Evolutionary conservation across 1,140 invertebrate genomes (phyloP).

Genomic region (Xylocopa sonorina): DNA sequence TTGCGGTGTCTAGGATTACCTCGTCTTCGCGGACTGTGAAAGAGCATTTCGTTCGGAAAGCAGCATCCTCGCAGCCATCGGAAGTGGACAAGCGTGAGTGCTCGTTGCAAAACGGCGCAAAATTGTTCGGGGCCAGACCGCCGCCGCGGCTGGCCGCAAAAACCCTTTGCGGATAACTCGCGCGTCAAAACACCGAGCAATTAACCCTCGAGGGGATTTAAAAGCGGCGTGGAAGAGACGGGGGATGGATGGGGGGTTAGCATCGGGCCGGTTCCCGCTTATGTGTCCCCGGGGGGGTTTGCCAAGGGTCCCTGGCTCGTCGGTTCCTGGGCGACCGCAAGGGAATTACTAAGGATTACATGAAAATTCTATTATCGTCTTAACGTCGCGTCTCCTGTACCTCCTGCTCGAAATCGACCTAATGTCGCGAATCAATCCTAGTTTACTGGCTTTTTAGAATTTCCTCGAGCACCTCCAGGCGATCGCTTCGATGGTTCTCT

Average conservation of each 20-base stretch:
- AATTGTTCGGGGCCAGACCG: constrained; percentile 51
- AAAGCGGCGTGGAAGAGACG: constrained; percentile 51
- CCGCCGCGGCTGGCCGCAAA: constrained; percentile 54
- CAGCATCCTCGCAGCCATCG: too few relatives aligned
- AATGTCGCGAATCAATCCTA: constrained; percentile 68
- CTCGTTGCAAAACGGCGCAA: constrained; percentile 45
- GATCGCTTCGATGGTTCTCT: too few relatives aligned
- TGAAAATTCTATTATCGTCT: constrained; percentile 82
- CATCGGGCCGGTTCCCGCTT: constrained; percentile 50
- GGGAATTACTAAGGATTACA: constrained; percentile 82
- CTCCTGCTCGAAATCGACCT: constrained; percentile 40
- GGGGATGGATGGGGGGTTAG: not conserved
- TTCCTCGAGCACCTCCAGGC: not conserved
- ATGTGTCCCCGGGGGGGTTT: constrained; percentile 62
- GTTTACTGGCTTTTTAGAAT: constrained; percentile 32
- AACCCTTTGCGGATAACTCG: constrained; percentile 70
- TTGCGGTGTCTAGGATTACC: too few relatives aligned
- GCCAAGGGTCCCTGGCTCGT: constrained; percentile 52
- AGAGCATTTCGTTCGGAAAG: not conserved
- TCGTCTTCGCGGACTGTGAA: too few relatives aligned
- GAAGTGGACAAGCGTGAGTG: constrained; percentile 26
- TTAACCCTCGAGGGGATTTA: constrained; percentile 80
- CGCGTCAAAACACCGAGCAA: constrained; percentile 80
- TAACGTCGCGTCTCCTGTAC: constrained; percentile 58
- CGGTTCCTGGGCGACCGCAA: constrained; percentile 71